Conservation (phyloP, 2,888 invertebrate genomes). For the Myopa tessellatipennis region DNA sequence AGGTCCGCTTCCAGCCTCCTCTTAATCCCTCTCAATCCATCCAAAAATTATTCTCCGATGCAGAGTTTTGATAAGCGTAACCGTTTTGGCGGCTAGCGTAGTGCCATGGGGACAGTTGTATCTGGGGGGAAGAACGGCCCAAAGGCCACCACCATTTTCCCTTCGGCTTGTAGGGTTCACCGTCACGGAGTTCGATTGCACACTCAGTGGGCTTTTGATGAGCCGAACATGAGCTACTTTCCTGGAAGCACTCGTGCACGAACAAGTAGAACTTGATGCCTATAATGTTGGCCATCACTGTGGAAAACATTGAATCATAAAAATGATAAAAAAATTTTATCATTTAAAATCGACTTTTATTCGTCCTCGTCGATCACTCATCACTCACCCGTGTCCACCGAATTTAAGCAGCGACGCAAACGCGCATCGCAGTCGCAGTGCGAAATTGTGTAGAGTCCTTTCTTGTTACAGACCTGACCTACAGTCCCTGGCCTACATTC, state of each 20-base stretch:
- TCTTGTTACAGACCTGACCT: slow-evolving; percentile 76
- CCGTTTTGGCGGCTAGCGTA: slow-evolving; percentile 58
- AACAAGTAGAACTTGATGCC: slow-evolving; percentile 83
- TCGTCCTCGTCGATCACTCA: slow-evolving; percentile 59
- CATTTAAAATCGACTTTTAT: not conserved
- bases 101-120: not conserved
- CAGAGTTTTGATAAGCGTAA: slow-evolving; percentile 8
- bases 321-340: not conserved
- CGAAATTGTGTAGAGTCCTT: slow-evolving; percentile 77
- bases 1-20: not conserved
- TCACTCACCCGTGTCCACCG: slow-evolving; percentile 70
- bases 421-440: slow-evolving; percentile 81
- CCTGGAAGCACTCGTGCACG: slow-evolving; percentile 78
- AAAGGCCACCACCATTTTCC: slow-evolving; percentile 60
- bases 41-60: slow-evolving; percentile 44
- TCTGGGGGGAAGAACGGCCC: slow-evolving; percentile 41
- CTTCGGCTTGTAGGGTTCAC: slow-evolving; percentile 63
- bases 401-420: slow-evolving; percentile 77
- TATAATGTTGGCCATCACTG: slow-evolving; percentile 75
- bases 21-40: not conserved
- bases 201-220: slow-evolving; percentile 69
- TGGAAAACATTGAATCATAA: slow-evolving; percentile 24
- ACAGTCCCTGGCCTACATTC: slow-evolving; percentile 74
- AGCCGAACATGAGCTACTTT: slow-evolving; percentile 74
- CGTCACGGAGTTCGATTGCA: slow-evolving; percentile 58